A percentile compares a stretch with the other conserved stretches of the same genome.
Conservation (phyloP, 2,113 vertebrate species). For the Genyomyrus donnyi region DNA sequence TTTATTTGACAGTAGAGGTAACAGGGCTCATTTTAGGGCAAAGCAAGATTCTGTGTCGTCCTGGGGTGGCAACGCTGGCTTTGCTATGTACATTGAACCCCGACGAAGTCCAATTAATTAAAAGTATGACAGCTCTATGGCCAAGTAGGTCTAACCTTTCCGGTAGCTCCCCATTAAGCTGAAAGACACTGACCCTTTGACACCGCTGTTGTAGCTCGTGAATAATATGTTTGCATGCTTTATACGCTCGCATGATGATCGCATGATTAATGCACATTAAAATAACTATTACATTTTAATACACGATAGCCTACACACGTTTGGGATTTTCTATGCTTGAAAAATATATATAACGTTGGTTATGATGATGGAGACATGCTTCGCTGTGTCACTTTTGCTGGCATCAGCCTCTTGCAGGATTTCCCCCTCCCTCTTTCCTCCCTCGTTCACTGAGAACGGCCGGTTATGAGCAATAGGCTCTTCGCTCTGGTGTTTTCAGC, state of each 20-base stretch:
- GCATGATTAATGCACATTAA: background rate
- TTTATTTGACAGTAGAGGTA: background rate
- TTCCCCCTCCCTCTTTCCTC: background rate
- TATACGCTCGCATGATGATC: background rate
- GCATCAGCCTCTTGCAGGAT: background rate
- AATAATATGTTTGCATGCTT: background rate
- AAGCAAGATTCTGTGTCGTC: background rate
- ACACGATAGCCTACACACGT: background rate
- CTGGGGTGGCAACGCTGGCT: background rate
- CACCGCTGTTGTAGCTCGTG: background rate
- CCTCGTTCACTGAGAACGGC: background rate
- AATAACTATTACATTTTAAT: background rate
- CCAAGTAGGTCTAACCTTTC: background rate
- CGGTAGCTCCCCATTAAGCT: background rate
- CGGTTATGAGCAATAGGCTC: slow-evolving; percentile 26
- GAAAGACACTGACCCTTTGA: background rate
- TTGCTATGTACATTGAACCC: background rate
- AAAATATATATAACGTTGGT: background rate
- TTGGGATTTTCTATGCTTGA: background rate
- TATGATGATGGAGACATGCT: background rate
- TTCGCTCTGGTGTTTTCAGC: slow-evolving; percentile 23
- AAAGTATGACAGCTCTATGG: background rate
- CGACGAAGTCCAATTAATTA: background rate
- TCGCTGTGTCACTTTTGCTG: background rate
- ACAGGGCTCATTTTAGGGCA: background rate